Evolutionary conservation across 2,113 vertebrate species (phyloP), one percentile per base, ranked within the genome.

Genomic region (Callionymus lyra): DNA sequence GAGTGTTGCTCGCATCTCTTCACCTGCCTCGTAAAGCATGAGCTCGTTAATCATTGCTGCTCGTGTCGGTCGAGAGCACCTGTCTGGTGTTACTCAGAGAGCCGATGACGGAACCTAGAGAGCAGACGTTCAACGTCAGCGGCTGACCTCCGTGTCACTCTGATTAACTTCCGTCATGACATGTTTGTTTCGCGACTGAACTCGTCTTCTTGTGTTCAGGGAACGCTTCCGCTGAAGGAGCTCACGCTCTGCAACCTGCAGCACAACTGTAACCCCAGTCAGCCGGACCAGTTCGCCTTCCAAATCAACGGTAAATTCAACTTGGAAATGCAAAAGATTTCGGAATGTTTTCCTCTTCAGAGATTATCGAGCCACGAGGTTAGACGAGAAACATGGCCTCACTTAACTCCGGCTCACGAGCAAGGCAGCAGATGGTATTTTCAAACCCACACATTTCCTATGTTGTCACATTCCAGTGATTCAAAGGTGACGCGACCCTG

Each of bases 141-240:
- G 13, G 36, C 16, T 16, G 13, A 35, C 5, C 27, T 34, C 14
- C 34, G 39, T 48, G 43, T 39, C 6, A 36, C 32, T 14, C n/a
- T 41, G 35, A 51, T 44, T 54, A 14, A 27, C 10, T 34, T 38
- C 8, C 4, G 21, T 27, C 4, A 8, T 27, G 21, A 27, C 21
- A 8, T 8, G 4, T 27, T 27, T 27, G 21, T 27, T 27, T 27
- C 18, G 13, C 38, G 32, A 31, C 31, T 11, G 21, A 50, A 44
- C 14, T 34, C 3, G 32, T 56, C 56, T n/a, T 47, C 44, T 56
- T 68, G 31, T 58, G 34, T 45, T 6, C 76, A 98, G 94, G 93
- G 88, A 2, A 87, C 91, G 57, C 77, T 98, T 50, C 94, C 94
- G 0, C 49, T 97, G 36, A 85, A 83, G n/a, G 92, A 97, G 50